Base-by-base conservation (phyloP, 2,888 invertebrate species). In the Pegoplata infirma region DNA sequence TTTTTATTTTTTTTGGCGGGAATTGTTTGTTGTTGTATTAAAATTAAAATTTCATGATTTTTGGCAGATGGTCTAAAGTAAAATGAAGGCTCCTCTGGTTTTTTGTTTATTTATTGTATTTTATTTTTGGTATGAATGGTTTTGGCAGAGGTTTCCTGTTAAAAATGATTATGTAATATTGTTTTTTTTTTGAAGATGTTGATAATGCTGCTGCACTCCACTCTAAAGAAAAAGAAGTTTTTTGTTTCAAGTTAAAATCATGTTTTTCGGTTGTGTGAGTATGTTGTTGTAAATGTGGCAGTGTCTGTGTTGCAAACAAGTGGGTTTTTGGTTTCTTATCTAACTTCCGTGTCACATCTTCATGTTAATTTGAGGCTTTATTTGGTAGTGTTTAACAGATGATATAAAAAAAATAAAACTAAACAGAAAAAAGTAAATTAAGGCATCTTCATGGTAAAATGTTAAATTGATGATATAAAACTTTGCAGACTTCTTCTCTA, bases 291-390 rank as follows among this genome's bases (percentile, higher is more conserved):
- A 66, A 73, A 40, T 76, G 61, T 55, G 40, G 51, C 44, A 28
- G 67, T n/a, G n/a, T n/a, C n/a, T n/a, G n/a, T n/a, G n/a, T n/a
- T n/a, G 16, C 51, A 19, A 63, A 68, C 71, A 75, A 78, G 76
- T 71, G 71, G 66, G 36, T 63, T 69, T 76, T 68, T 40, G 67
- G 64, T 67, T 76, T 73, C 81, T 85, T 87, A 86, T 84, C 86
- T 85, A 83, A 86, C 86, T 87, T 86, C 87, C 86, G 86, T 83
- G 78, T 86, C 83, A 82, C 84, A 85, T 84, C 86, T 85, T 83
- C 81, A 55, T 21, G 63, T 67, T 68, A 44, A 58, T 23, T 61
- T 51, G 16, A 28, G 46, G 32, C 58, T 71, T 64, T 53, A 64
- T 69, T 44, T 14, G 58, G 8, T 36, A 8, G 23, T 66, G 51